These are phyloP conservation scores for Poicephalus meyeri DNA, from an alignment of 2,113 vertebrate species.

Conservation along the genomic window DNA sequence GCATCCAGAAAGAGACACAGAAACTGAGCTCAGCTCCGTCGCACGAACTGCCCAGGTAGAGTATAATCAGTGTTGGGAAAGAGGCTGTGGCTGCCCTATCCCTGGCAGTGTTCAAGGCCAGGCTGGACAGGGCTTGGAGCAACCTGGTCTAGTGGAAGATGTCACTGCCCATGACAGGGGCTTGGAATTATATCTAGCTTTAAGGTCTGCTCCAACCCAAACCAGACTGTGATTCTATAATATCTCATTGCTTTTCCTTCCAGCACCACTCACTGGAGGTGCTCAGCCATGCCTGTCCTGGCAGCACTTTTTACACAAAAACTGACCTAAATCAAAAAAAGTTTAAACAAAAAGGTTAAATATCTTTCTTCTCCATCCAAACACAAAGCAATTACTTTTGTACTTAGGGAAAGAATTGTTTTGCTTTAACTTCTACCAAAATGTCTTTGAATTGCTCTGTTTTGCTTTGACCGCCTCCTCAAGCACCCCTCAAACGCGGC, in stretches of 20 bases:
- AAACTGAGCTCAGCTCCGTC: neutral
- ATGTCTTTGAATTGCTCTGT: neutral
- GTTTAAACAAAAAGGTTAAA: neutral
- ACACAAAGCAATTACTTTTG: neutral
- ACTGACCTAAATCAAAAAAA: neutral
- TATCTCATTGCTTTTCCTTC: neutral
- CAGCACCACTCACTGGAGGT: neutral
- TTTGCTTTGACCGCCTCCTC: neutral
- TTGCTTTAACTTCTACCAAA: neutral
- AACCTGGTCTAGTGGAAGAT: neutral
- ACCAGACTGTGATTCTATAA: neutral
- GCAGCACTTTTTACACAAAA: neutral
- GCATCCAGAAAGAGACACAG: neutral
- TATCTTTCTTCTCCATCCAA: neutral
- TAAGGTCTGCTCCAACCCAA: neutral
- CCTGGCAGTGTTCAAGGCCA: neutral
- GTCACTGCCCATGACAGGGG: neutral
- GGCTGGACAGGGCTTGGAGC: neutral
- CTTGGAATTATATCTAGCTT: neutral
- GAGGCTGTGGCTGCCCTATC: neutral
- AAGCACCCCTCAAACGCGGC: neutral
- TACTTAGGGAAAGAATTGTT: neutral
- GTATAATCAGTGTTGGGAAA: rapidly evolving
- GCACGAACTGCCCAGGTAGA: rapidly evolving
- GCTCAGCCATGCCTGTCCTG: neutral